phyloP scores from a whole-genome alignment of 2,888 invertebrate genomes.

The Trichogramma dendrolimi region DNA sequence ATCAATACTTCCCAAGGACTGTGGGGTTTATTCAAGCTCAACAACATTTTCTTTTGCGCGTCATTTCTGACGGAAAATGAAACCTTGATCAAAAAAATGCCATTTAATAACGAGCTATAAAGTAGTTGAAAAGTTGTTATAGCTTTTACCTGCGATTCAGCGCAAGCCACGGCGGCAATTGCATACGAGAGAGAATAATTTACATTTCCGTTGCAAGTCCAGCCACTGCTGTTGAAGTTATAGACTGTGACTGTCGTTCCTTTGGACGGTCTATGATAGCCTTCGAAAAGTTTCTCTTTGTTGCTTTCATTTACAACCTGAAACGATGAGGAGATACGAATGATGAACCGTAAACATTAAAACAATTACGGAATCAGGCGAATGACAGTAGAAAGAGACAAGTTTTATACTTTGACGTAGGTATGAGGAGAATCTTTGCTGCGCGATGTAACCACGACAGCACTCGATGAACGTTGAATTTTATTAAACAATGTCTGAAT shows the following conservation, averaged over 20 bases:
- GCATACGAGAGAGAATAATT: constrained; percentile 59
- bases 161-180: constrained; percentile 63
- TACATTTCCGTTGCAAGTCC: constrained; percentile 56
- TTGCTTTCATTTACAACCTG: constrained; percentile 9
- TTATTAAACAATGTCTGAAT: constrained; percentile 34
- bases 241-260: constrained; percentile 72
- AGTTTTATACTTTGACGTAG: constrained; percentile 53
- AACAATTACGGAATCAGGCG: neutral
- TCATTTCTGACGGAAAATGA: constrained; percentile 71
- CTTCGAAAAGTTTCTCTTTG: constrained; percentile 34
- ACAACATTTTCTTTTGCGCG: constrained; percentile 56
- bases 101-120: neutral
- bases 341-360: neutral
- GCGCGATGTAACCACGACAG: constrained; percentile 61
- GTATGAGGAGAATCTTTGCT: constrained; percentile 53
- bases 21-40: constrained; percentile 38
- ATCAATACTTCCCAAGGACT: constrained; percentile 34
- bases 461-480: constrained; percentile 58
- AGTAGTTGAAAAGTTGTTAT: neutral
- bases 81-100: constrained; percentile 36
- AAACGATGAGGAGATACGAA: neutral
- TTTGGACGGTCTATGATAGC: constrained; percentile 56
- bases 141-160: constrained; percentile 57
- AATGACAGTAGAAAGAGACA: neutral
- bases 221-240: constrained; percentile 63